phyloP scores from a whole-genome alignment of 2,888 invertebrate genomes.

The Chelonus formosanus region DNA sequence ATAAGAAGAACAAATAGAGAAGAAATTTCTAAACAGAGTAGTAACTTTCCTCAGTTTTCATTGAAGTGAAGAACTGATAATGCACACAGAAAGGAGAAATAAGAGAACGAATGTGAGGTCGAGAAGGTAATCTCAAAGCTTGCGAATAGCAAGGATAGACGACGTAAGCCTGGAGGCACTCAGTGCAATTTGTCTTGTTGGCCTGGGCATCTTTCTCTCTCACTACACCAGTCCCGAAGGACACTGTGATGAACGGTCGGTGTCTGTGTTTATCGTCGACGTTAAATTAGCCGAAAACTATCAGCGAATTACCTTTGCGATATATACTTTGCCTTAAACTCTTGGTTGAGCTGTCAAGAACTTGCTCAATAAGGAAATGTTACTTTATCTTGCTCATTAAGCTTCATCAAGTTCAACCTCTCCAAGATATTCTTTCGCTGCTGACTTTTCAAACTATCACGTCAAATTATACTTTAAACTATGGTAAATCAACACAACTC shows the following conservation, averaged over 20 bases:
- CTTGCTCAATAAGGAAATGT: neutral
- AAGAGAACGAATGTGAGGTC: conserved; percentile 23
- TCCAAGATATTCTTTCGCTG: too few relatives aligned
- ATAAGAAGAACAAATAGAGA: too few relatives aligned
- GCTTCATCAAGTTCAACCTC: too few relatives aligned
- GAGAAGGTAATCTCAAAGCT: conserved; percentile 46
- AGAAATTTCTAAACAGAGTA: too few relatives aligned
- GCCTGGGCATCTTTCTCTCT: conserved; percentile 10
- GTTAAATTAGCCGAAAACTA: conserved; percentile 58
- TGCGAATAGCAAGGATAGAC: conserved; percentile 50
- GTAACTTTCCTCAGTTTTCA: too few relatives aligned
- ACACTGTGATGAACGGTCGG: conserved; percentile 53
- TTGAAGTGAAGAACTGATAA: conserved; percentile 31
- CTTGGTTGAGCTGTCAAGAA: neutral
- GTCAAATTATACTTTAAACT: too few relatives aligned
- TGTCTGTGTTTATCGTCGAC: conserved; percentile 46
- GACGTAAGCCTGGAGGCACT: conserved; percentile 34
- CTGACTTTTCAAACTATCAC: too few relatives aligned
- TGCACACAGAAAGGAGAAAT: conserved; percentile 27
- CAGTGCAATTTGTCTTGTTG: conserved; percentile 53
- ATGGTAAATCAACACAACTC: too few relatives aligned
- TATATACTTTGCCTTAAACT: neutral
- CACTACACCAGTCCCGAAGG: conserved; percentile 23
- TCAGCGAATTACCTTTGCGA: conserved; percentile 45
- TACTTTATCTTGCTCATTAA: neutral